Conservation (phyloP, 2,113 vertebrate genomes). For the Casuarius casuarius region DNA sequence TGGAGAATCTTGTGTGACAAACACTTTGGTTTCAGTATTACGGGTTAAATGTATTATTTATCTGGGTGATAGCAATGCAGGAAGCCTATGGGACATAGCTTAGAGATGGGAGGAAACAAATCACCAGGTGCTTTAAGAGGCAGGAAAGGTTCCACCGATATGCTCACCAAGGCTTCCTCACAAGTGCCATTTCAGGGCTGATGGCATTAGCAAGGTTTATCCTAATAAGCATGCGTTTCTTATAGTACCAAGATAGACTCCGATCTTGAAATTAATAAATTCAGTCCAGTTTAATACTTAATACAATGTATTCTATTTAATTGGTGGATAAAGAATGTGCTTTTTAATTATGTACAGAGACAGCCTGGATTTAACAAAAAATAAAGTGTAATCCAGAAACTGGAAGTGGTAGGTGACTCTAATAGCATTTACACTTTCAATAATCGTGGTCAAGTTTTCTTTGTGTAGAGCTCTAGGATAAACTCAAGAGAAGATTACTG, state of each 20-base stretch:
- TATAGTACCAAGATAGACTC: background rate
- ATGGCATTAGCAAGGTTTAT: background rate
- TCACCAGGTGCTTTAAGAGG: background rate
- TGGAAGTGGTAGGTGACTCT: background rate
- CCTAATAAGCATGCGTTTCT: background rate
- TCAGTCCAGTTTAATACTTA: conserved; percentile 24
- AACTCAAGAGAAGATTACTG: conserved; percentile 42
- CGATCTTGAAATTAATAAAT: conserved; percentile 38
- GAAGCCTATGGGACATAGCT: background rate
- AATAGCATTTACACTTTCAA: conserved; percentile 31
- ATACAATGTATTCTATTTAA: background rate
- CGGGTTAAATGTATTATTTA: no score
- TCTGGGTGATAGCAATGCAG: no score
- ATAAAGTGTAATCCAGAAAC: conserved; percentile 8
- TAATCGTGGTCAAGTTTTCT: conserved; percentile 37
- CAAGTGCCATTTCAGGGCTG: background rate
- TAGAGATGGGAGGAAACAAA: background rate
- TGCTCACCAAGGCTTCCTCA: fast-evolving
- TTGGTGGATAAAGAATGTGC: background rate
- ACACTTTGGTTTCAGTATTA: background rate
- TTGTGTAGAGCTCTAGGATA: conserved; percentile 26
- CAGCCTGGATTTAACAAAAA: conserved; percentile 34
- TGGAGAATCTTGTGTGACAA: background rate
- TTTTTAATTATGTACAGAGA: conserved; percentile 2
- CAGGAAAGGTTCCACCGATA: background rate